phyloP scores from a whole-genome alignment of 2,888 invertebrate genomes.

The Lasioglossum figueresi region DNA sequence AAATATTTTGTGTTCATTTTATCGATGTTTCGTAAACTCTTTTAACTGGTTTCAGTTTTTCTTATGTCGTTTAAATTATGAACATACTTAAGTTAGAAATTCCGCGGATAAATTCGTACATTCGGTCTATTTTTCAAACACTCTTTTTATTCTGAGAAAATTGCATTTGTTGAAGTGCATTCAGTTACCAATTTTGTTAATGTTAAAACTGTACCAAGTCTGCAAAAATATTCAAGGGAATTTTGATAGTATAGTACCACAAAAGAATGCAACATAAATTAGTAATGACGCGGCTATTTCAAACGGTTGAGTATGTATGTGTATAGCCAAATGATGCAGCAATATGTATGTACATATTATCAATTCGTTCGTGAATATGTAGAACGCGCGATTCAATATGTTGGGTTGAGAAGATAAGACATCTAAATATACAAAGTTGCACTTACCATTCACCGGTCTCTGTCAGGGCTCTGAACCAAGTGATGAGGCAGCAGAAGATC shows the following conservation, averaged over 20 bases:
- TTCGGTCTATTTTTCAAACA: not conserved
- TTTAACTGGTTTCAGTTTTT: too few relatives aligned
- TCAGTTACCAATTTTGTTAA: not conserved
- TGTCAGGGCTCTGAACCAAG: not conserved
- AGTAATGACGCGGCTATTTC: not conserved
- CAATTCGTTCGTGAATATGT: conserved; percentile 6
- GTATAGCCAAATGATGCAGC: not conserved
- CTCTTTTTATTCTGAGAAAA: too few relatives aligned
- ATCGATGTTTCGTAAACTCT: too few relatives aligned
- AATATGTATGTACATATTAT: not conserved
- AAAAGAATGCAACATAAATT: not conserved
- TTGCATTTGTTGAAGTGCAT: not conserved
- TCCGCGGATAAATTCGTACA: not conserved
- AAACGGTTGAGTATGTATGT: too few relatives aligned
- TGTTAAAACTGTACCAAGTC: not conserved
- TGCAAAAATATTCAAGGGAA: not conserved
- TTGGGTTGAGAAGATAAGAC: conserved; percentile 8
- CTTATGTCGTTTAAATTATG: not conserved
- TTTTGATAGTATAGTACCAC: not conserved
- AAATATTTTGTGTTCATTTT: too few relatives aligned
- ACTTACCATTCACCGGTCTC: conserved; percentile 3
- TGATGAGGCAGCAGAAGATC: conserved; percentile 18
- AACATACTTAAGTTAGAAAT: not conserved
- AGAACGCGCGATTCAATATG: conserved; percentile 4
- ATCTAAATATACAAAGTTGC: conserved; percentile 22